These are phyloP conservation scores for Ceratosolen solmsi DNA, from an alignment of 1,140 invertebrate species.

Conservation along the genomic window DNA sequence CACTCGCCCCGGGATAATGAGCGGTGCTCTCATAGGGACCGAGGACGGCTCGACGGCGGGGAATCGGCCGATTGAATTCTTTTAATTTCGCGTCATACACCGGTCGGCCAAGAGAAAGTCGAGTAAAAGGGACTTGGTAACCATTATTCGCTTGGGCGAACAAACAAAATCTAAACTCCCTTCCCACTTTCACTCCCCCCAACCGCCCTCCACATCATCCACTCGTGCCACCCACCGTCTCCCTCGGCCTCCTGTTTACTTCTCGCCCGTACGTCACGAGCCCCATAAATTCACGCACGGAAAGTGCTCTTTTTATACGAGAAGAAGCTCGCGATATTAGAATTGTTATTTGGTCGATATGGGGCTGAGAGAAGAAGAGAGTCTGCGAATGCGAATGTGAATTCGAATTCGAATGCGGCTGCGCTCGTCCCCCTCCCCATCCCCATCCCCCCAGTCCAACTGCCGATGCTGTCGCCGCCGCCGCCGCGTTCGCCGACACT, in stretches of 20 bases:
- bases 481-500: too few species aligned
- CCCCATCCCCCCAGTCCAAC: neutral
- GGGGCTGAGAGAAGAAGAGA: neutral
- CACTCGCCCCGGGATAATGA: slow-evolving; percentile 10
- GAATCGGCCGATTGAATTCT: slow-evolving; percentile 23
- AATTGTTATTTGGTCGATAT: slow-evolving; percentile 1
- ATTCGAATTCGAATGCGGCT: too few species aligned
- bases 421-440: neutral
- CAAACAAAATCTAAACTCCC: neutral
- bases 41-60: neutral
- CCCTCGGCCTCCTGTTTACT: too few species aligned
- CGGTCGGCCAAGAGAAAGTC: neutral
- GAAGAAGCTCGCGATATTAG: too few species aligned
- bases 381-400: neutral
- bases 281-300: neutral
- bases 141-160: neutral
- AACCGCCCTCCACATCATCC: neutral
- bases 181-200: neutral
- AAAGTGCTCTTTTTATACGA: too few species aligned
- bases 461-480: too few species aligned
- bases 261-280: too few species aligned
- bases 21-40: neutral
- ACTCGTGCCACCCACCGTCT: too few species aligned
- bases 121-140: slow-evolving; percentile 12
- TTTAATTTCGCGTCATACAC: slow-evolving; percentile 32